phyloP scores from a whole-genome alignment of 2,113 vertebrate genomes.

The Salminus brasiliensis region DNA sequence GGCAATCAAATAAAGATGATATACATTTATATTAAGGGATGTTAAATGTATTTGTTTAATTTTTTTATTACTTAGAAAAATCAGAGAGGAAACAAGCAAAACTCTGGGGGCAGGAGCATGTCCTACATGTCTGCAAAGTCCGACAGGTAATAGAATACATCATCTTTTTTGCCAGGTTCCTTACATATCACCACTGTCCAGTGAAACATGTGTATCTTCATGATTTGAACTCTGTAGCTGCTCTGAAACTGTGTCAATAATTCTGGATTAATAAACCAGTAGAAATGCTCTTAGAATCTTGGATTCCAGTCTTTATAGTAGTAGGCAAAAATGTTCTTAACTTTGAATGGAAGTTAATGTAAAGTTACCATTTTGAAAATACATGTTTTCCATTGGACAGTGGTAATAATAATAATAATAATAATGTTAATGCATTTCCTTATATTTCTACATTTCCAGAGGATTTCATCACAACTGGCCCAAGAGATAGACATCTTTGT shows the following conservation, averaged over 20 bases:
- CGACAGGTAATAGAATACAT: constrained; percentile 76
- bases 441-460: constrained; percentile 67
- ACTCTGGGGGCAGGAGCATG: constrained; percentile 86
- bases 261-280: no score
- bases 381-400: no score
- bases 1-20: no score
- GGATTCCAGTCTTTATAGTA: no score
- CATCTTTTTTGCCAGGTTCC: neutral
- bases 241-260: neutral
- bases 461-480: constrained; percentile 90
- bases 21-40: no score
- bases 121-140: constrained; percentile 85
- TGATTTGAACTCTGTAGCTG: neutral
- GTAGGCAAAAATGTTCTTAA: no score
- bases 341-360: no score
- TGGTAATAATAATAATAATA: no score
- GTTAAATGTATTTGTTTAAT: neutral
- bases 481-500: constrained; percentile 81
- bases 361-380: no score
- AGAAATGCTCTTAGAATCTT: no score
- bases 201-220: no score
- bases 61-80: constrained; percentile 75
- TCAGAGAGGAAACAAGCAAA: constrained; percentile 75
- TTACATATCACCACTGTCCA: neutral
- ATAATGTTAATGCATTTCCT: neutral